Base-by-base conservation (phyloP, 2,797 vertebrate species). In the Leuciscus waleckii region DNA sequence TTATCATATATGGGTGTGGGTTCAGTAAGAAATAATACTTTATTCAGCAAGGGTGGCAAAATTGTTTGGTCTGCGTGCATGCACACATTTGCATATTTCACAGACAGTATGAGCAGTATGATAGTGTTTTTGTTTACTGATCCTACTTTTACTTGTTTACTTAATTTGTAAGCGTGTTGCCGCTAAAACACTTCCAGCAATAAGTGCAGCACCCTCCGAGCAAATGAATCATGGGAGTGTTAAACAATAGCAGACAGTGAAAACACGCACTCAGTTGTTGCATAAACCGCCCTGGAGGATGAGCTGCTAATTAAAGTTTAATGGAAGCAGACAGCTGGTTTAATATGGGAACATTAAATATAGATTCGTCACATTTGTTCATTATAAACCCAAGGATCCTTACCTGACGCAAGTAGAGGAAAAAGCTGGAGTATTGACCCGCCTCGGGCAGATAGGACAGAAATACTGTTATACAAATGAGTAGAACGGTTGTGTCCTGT, bases 371-470 rank as follows among this genome's bases (percentile, higher is more conserved):
- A 73, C 19, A n/a, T 63, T 32, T 19, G n/a, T 51, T 51, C 43
- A 14, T 63, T 61, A 61, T 49, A 17, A 82, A 67, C 9, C 9
- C 29, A 56, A 49, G 13, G 43, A 49, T 14, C 87, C 88, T 91
- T 87, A 98, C 98, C 96, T 99, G 97, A 92, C 96, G 93, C 83
- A 99, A 94, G 92, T 99, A 99, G 39, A 99, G 95, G 93, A 99
- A 99, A 94, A 99, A 98, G 90, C 98, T 98, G 85, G 98, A 99
- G 94, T 99, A 99, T 79, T 99, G 98, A 49, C 98, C 98, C 11
- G 98, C 97, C 90, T 98, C 98, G 0, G 98, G 97, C 54, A 99
- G 93, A 79, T 99, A 99, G 0, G 98, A 99, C 73, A 99, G 94
- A 90, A 99, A 98, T 83, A 99, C 98, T 0, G 98, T 98, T 92